Evolutionary conservation across 2,797 vertebrate species (phyloP).

Genomic region (Falco peregrinus): DNA sequence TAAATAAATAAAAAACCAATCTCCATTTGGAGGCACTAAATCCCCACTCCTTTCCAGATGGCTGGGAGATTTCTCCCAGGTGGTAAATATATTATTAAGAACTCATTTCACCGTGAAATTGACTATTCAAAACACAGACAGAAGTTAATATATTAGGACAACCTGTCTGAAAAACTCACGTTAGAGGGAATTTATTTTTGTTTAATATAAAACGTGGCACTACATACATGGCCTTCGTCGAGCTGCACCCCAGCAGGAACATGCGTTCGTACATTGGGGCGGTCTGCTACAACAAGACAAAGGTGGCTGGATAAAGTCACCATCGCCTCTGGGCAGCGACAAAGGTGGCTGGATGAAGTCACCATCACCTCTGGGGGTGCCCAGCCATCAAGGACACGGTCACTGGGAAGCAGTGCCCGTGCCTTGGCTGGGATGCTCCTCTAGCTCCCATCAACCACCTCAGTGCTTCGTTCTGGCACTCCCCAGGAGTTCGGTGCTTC

Average conservation of each 20-base stretch:
- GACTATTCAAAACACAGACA: conserved; percentile 86
- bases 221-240: conserved; percentile 59
- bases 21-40: conserved; percentile 80
- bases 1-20: conserved; percentile 79
- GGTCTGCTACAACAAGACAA: not conserved
- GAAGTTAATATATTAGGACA: conserved; percentile 87
- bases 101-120: conserved; percentile 87
- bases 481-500: not conserved
- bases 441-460: not conserved
- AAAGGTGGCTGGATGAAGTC: not conserved
- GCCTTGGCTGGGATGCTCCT: not conserved
- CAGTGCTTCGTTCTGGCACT: not conserved
- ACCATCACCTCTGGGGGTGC: not conserved
- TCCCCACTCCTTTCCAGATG: conserved; percentile 82
- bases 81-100: conserved; percentile 89
- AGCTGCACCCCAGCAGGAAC: conserved; percentile 53
- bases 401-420: not conserved
- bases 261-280: not conserved
- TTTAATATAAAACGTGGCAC: conserved; percentile 75
- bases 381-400: rapidly evolving
- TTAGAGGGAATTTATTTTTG: conserved; percentile 82
- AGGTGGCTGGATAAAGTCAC: not conserved
- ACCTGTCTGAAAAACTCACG: conserved; percentile 79
- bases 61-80: conserved; percentile 84
- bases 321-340: not conserved